Base-by-base conservation (phyloP, 2,888 invertebrate species). In the Eupithecia insigniata region DNA sequence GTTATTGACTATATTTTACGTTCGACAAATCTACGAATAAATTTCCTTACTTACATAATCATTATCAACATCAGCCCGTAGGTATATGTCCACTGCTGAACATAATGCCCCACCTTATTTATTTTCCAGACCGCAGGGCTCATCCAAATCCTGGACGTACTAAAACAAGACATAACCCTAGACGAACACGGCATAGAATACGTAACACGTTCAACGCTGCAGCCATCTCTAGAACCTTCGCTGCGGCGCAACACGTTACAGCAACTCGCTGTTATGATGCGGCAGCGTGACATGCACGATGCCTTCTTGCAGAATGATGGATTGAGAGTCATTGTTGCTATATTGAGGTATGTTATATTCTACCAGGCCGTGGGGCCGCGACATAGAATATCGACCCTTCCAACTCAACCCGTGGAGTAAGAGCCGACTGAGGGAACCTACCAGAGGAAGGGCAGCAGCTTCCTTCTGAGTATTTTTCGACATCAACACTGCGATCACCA, bases 251-350 rank as follows among this genome's bases (percentile, higher is more conserved):
- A 96, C 66, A 96, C 96, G 43, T 87, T 96, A 71, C 95, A 96
- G 73, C 96, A 97, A 88, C 88, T 96, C 28, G 95, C 96, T 32
- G 96, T 96, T 0, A 95, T 96, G 95, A 85, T 96, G 84, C 94
- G 96, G 16, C 96, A 96, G 80, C 91, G 90, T 58, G 93, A 95
- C 28, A 82, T 96, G 46, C 96, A 96, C 79, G 94, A 95, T 36
- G 84, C 93, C 0, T 96, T 96, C 82, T 73, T 96, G 22, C 93
- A 95, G 66, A 89, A 92, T 66, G 92, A 95, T 73, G 96, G 96
- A 0, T 75, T 96, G 16, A 88, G 91, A 67, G 82, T 95, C 62
- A 88, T 95, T 66, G 84, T 90, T 39, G 85, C 91, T 76, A 85
- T 88, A 71, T 84, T 93, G 1, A 90, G 93, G 93, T 93, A 80